Percentiles rank a stretch among this genome's conserved stretches.
phyloP scores from a whole-genome alignment of 2,888 invertebrate species.

The Allacma fusca region DNA sequence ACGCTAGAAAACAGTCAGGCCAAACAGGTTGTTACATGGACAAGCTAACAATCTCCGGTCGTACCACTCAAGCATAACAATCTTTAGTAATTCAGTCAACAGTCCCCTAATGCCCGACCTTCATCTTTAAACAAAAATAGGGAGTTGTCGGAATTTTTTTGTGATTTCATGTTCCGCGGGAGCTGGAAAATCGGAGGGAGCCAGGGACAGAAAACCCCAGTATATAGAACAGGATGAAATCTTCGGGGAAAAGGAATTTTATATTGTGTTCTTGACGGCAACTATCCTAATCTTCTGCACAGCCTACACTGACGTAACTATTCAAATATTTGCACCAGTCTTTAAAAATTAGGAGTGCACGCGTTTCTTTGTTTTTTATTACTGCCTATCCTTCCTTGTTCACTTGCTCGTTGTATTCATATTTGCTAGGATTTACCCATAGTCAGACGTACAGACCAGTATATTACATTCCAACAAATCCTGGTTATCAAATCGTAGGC shows the following conservation, averaged over 20 bases:
- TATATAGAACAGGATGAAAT: too few relatives aligned
- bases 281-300: neutral
- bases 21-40: conserved; percentile 9
- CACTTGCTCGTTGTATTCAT: too few relatives aligned
- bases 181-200: too few relatives aligned
- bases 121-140: neutral
- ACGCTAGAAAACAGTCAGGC: neutral
- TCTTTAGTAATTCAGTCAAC: neutral
- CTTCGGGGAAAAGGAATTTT: too few relatives aligned
- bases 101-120: neutral
- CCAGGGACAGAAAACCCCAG: too few relatives aligned
- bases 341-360: neutral
- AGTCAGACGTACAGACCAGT: too few relatives aligned
- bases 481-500: too few relatives aligned
- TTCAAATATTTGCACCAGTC: neutral
- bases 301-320: neutral
- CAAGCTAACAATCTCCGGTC: neutral
- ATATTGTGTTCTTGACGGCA: neutral
- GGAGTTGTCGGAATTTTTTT: neutral
- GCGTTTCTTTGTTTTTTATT: neutral
- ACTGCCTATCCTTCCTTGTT: too few relatives aligned
- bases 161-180: too few relatives aligned
- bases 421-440: too few relatives aligned
- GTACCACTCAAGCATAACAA: conserved; percentile 16
- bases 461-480: too few relatives aligned